Conservation (phyloP, 2,888 invertebrate genomes). For the Epicampocera succincta region DNA sequence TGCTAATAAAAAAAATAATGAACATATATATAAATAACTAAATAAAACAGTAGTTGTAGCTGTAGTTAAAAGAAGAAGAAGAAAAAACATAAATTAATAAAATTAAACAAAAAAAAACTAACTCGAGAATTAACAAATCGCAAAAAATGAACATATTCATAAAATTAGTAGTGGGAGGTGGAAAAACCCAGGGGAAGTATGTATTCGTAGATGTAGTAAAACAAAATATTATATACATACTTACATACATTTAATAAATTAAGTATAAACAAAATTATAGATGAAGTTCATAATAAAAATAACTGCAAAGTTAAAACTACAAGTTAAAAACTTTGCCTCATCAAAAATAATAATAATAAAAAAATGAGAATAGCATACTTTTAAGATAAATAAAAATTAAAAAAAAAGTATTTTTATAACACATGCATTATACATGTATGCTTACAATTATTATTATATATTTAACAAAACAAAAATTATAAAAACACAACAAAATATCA, state of each 20-base stretch:
- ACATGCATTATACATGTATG: slow-evolving; percentile 79
- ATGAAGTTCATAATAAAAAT: slow-evolving; percentile 49
- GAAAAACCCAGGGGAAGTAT: slow-evolving; percentile 57
- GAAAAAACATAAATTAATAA: slow-evolving; percentile 41
- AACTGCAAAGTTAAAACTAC: slow-evolving; percentile 64
- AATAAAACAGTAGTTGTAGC: slow-evolving; percentile 66
- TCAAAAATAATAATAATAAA: slow-evolving; percentile 54
- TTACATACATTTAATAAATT: slow-evolving; percentile 51
- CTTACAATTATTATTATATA: slow-evolving; percentile 76
- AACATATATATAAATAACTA: slow-evolving; percentile 43
- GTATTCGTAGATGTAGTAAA: slow-evolving; percentile 74
- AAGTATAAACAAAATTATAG: slow-evolving; percentile 48
- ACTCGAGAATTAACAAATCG: slow-evolving; percentile 50
- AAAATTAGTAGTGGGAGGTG: slow-evolving; percentile 64
- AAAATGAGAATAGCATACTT: slow-evolving; percentile 39
- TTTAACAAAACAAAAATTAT: slow-evolving; percentile 44
- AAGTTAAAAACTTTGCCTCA: slow-evolving; percentile 69
- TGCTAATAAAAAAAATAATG: slow-evolving; percentile 42
- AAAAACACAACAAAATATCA: slow-evolving; percentile 65
- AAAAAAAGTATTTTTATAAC: slow-evolving; percentile 79
- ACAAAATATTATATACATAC: slow-evolving; percentile 41
- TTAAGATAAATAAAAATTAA: slow-evolving; percentile 57
- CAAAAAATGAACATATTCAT: slow-evolving; percentile 65
- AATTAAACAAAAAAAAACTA: slow-evolving; percentile 39
- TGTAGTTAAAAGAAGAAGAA: slow-evolving; percentile 63